Conservation (phyloP, 2,888 invertebrate genomes). For the Baronia brevicornis region DNA sequence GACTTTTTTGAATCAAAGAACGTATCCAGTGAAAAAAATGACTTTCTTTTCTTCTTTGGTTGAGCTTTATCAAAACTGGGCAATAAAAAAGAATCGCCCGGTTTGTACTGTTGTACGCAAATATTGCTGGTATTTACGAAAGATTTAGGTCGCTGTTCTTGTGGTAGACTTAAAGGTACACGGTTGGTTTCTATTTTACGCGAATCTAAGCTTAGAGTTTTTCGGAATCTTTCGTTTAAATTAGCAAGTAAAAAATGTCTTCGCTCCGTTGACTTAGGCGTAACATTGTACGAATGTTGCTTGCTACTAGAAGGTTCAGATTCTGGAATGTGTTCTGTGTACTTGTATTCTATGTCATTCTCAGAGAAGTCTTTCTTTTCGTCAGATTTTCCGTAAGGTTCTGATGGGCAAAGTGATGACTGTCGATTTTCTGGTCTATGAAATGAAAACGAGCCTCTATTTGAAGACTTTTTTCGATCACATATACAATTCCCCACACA, state of each 20-base stretch:
- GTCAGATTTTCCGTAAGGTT: conserved; percentile 36
- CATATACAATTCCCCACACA: conserved; percentile 62
- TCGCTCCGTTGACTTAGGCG: conserved; percentile 64
- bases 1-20: conserved; percentile 69
- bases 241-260: conserved; percentile 60
- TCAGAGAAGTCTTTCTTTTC: conserved; percentile 52
- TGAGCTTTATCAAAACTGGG: conserved; percentile 59
- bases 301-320: conserved; percentile 62
- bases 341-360: conserved; percentile 67
- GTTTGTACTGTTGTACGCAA: conserved; percentile 49
- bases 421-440: conserved; percentile 55
- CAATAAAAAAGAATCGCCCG: conserved; percentile 42
- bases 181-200: conserved; percentile 61
- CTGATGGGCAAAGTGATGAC: conserved; percentile 44
- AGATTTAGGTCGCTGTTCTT: conserved; percentile 62
- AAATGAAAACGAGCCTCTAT: conserved; percentile 63
- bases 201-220: conserved; percentile 68
- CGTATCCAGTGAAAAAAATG: conserved; percentile 70
- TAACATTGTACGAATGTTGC: conserved; percentile 59
- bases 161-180: conserved; percentile 46
- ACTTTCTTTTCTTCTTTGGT: conserved; percentile 67
- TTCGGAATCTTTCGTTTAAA: conserved; percentile 64
- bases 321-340: conserved; percentile 63
- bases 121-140: conserved; percentile 60
- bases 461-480: conserved; percentile 51